A percentile compares a stretch with the other conserved stretches of the same genome.
phyloP scores from a whole-genome alignment of 30 jellyfish, hydroid and myxozoan genomes.

The Clytia hemisphaerica region DNA sequence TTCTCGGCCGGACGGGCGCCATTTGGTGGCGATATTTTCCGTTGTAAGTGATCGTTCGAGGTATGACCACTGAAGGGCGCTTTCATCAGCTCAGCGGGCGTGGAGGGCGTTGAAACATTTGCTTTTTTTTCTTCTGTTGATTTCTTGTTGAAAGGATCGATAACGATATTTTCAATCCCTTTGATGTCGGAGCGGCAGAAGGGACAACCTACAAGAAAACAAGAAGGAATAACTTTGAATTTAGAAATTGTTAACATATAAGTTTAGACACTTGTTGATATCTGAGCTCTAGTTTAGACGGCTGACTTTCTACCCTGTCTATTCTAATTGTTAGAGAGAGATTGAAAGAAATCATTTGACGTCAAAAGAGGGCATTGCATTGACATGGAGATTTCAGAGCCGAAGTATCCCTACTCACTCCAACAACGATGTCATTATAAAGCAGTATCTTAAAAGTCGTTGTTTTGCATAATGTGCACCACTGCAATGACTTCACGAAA shows the following conservation, averaged over 20 bases:
- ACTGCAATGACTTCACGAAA: too few species aligned
- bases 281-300: too few species aligned
- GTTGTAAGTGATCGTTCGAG: background rate
- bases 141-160: conserved; percentile 54
- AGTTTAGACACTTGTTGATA: too few species aligned
- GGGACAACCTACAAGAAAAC: conserved; percentile 75
- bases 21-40: background rate
- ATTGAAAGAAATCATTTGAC: too few species aligned
- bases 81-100: conserved; percentile 1
- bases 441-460: too few species aligned
- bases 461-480: too few species aligned
- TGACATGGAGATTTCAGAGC: too few species aligned
- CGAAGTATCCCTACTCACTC: background rate
- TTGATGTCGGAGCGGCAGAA: conserved; percentile 87
- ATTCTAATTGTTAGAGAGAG: too few species aligned
- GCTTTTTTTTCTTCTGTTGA: conserved; percentile 2
- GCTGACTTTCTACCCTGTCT: too few species aligned
- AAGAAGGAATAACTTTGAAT: too few species aligned
- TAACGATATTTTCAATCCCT: conserved; percentile 73
- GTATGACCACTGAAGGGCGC: background rate
- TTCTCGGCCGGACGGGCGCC: background rate
- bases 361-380: too few species aligned
- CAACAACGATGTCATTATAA: background rate
- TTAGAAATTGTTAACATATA: too few species aligned
- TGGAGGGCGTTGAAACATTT: background rate